phyloP scores from a whole-genome alignment of 2,888 invertebrate species.

The Dysmachus trigonus region DNA sequence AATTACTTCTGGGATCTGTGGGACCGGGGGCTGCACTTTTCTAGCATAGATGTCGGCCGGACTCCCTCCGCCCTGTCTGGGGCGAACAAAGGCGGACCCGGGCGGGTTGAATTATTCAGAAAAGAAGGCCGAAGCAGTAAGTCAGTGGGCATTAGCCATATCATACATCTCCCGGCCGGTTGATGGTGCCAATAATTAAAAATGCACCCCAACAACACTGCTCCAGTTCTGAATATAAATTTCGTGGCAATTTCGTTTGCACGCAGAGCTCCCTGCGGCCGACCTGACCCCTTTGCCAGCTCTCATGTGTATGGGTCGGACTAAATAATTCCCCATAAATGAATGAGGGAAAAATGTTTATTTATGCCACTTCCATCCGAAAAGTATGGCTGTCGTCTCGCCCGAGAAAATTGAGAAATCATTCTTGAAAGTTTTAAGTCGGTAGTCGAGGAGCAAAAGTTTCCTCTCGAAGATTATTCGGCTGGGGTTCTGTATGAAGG shows the following conservation, averaged over 20 bases:
- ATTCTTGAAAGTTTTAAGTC: constrained; percentile 34
- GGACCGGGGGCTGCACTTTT: constrained; percentile 10
- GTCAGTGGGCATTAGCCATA: constrained; percentile 17
- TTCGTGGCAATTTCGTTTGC: not conserved
- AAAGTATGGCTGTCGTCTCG: not conserved
- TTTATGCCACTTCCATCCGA: constrained; percentile 9
- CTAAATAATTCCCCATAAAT: constrained; percentile 39
- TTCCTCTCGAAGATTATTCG: not conserved
- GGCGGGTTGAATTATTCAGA: constrained; percentile 16
- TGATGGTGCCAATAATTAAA: constrained; percentile 29
- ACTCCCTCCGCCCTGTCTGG: not conserved
- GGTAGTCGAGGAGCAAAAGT: constrained; percentile 5
- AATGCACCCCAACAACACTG: constrained; percentile 26
- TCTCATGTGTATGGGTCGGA: constrained; percentile 7
- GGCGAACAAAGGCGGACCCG: not conserved
- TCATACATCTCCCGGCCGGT: not conserved
- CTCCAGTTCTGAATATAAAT: constrained; percentile 25
- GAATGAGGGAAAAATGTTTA: constrained; percentile 40
- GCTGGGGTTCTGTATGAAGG: not conserved
- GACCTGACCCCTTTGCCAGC: constrained; percentile 18
- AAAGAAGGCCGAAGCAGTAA: constrained; percentile 8
- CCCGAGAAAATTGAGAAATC: constrained; percentile 36
- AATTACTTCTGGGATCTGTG: constrained; percentile 34
- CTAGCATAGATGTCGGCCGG: not conserved
- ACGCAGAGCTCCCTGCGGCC: not conserved